phyloP scores from a whole-genome alignment of 2,797 vertebrate genomes.

The Liasis olivaceus region DNA sequence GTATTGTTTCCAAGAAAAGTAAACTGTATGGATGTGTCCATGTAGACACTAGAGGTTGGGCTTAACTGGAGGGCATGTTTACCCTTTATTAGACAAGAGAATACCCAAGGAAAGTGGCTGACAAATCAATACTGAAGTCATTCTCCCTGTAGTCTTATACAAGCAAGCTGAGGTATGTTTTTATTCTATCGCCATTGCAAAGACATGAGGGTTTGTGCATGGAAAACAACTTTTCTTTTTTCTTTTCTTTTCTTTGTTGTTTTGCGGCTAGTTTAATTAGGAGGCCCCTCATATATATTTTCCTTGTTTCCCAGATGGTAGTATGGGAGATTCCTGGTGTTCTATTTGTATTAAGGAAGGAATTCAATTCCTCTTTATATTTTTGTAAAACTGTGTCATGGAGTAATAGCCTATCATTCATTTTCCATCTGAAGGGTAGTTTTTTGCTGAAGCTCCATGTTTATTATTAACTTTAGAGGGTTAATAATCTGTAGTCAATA shows the following conservation, averaged over 20 bases:
- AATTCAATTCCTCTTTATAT: neutral
- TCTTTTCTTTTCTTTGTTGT: too few relatives aligned
- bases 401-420: neutral
- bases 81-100: neutral
- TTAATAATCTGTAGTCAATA: neutral
- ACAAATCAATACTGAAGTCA: neutral
- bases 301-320: neutral
- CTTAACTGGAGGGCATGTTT: too few relatives aligned
- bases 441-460: neutral
- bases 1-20: too few relatives aligned
- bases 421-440: neutral
- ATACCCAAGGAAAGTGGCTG: neutral
- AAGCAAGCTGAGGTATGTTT: neutral
- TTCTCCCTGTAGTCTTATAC: neutral
- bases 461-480: neutral
- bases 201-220: slow-evolving; percentile 1
- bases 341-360: neutral
- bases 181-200: neutral
- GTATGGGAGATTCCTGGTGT: neutral
- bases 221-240: neutral
- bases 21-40: too few relatives aligned
- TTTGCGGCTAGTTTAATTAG: neutral
- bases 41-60: too few relatives aligned
- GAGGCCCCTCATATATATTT: neutral
- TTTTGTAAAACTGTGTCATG: neutral